phyloP scores from a whole-genome alignment of 2,113 vertebrate genomes.

The Rafetus swinhoei region DNA sequence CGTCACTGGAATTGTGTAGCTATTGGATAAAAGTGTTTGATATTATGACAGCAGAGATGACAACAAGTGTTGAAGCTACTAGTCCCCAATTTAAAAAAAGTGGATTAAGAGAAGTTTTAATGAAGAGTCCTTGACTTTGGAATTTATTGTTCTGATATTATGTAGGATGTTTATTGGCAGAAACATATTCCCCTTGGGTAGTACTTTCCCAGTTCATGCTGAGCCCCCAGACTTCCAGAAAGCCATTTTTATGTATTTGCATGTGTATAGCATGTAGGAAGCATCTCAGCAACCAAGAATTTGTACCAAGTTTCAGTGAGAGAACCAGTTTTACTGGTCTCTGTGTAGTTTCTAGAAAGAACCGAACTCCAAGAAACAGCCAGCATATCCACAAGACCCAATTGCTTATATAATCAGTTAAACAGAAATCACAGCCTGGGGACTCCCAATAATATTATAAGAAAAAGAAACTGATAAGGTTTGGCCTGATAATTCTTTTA shows the following conservation, averaged over 20 bases:
- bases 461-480: no score
- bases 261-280: rapidly evolving
- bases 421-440: not conserved
- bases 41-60: not conserved
- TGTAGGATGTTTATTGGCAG: not conserved
- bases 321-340: not conserved
- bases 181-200: no score
- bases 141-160: not conserved
- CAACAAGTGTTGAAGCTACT: not conserved
- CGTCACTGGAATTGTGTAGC: not conserved
- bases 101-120: not conserved
- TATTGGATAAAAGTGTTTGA: not conserved
- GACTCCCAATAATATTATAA: not conserved
- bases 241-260: not conserved
- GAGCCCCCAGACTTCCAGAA: not conserved
- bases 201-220: no score
- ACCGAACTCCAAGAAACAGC: rapidly evolving
- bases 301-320: not conserved
- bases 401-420: not conserved
- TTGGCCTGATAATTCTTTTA: not conserved
- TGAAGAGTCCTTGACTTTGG: not conserved
- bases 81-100: not conserved
- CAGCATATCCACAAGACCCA: no score
- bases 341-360: not conserved
- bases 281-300: not conserved